Base-by-base conservation (phyloP, 2,113 vertebrate species). In the Apistogramma diplotaenia region DNA sequence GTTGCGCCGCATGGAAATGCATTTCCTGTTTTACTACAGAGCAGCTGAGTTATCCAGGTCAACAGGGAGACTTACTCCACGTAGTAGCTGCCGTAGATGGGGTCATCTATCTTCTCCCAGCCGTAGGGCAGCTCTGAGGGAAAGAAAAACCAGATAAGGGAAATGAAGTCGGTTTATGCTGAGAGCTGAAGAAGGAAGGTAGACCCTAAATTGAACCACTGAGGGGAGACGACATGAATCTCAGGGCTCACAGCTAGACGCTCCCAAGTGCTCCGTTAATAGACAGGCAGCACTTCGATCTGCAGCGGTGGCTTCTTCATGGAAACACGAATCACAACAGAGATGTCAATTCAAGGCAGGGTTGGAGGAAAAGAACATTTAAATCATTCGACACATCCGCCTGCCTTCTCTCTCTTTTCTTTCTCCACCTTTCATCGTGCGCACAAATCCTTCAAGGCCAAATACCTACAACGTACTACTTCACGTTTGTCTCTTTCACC, bases 81-180 rank as follows among this genome's bases (percentile, higher is more conserved):
- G 94, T 99, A 99, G 90, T 99, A 99, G 95, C 97, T 98, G 95
- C 98, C 98, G 92, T 99, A 99, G 95, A 99, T 96, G 90, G 98
- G 98, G 96, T 99, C 98, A 95, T 99, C 97, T 93, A 99, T 99
- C 97, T 99, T 99, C 96, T 99, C 98, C 98, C 98, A 99, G 96
- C 98, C 98, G 94, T 99, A 99, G 58, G 98, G 98, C 96, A 99
- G 97, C 93, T 99, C 98, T 99, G 97, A 95, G 5, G 37, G 70
- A 4, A 61, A 43, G 33, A 59, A 29, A 25, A 76, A 25, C 21
- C 98, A 91, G 84, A 84, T 37, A 49, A 72, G 82, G 49, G 75
- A 88, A 81, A 86, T 83, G 18, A 85, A 87, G 90, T 89, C 83
- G 89, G 74, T 88, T 85, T 81, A 76, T 77, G 56, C 65, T 84